A percentile compares a stretch with the other conserved stretches of the same genome.
Evolutionary conservation across 2,888 invertebrate genomes (phyloP).

Genomic region (Cacoxenus indagator): DNA sequence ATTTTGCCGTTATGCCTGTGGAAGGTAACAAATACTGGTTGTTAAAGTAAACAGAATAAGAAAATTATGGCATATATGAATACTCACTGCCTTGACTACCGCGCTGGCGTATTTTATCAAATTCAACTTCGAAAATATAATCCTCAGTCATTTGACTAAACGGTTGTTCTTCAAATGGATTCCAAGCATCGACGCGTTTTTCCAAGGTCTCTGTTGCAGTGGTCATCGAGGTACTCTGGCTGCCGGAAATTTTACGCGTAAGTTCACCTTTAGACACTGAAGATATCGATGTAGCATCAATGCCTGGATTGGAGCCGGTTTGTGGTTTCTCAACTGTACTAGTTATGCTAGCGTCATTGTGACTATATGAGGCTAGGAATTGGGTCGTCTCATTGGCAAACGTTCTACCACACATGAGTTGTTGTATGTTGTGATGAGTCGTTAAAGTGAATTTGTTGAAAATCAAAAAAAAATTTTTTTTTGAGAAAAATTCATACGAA

Average conservation of each 20-base stretch:
- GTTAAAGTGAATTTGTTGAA: conserved; percentile 1
- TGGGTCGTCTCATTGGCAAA: conserved; percentile 82
- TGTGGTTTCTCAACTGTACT: conserved; percentile 30
- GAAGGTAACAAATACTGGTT: neutral
- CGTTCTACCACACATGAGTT: conserved; percentile 72
- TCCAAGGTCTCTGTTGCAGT: conserved; percentile 48
- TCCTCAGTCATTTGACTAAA: conserved; percentile 84
- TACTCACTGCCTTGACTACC: conserved; percentile 81
- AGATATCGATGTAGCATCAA: conserved; percentile 53
- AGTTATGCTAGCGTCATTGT: conserved; percentile 59
- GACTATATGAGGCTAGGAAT: conserved; percentile 81
- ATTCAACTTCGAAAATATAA: conserved; percentile 86
- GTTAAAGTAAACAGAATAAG: neutral
- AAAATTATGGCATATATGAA: neutral
- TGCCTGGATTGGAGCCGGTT: conserved; percentile 66
- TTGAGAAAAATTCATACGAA: conserved; percentile 28
- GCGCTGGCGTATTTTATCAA: conserved; percentile 83
- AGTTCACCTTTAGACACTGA: conserved; percentile 68
- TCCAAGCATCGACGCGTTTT: conserved; percentile 79
- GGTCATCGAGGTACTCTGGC: conserved; percentile 24
- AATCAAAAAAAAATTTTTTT: conserved; percentile 10
- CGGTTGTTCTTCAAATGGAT: conserved; percentile 84
- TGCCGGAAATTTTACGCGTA: conserved; percentile 49
- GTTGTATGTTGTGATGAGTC: conserved; percentile 22
- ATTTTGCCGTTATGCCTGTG: conserved; percentile 68